Base-by-base conservation (phyloP, 2,113 vertebrate species). In the Semicossyphus pulcher region DNA sequence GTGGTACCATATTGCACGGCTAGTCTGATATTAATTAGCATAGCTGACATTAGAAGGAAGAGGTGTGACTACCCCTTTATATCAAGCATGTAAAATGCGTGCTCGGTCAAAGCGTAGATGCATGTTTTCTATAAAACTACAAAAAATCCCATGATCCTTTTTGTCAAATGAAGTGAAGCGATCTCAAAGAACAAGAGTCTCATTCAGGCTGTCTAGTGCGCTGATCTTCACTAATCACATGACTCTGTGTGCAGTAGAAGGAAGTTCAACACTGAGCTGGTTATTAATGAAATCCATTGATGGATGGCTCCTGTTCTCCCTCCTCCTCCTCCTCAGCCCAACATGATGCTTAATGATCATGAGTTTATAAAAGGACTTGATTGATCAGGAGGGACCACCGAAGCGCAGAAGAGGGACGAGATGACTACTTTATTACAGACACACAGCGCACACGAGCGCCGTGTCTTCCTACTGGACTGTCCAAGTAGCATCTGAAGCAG, bases 391-490 rank as follows among this genome's bases (percentile, higher is more conserved):
- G 92, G 85, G 91, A 94, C 93, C 90, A 76, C 78, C 91, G 92
- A 89, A 93, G 93, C 90, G 66, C 78, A 83, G 73, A 79, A 81
- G 90, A 89, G 86, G 85, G 87, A 85, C 76, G 91, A 93, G 94
- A 91, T 91, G 92, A 92, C 93, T 95, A 93, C 96, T 97, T 95
- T 95, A 95, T 96, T 94, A 94, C 89, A 92, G 91, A 93, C 81
- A 62, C 47, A 75, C 76, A 75, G 92, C 91, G 88, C 68, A 81
- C 48, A 20, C 53, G 74, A 80, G 81, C 51, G 44, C 73, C 36
- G 80, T 45, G 81, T 85, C 86, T 90, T 91, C 79, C 84, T 47
- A 10, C 70, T 56, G 65, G 84, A 86, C 78, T 86, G 81, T 91
- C 92, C 89, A 82, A 49, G 81, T 67, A 83, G 88, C 93, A 86